phyloP scores from a whole-genome alignment of 2,113 vertebrate species.

The Phalacrocorax carbo region DNA sequence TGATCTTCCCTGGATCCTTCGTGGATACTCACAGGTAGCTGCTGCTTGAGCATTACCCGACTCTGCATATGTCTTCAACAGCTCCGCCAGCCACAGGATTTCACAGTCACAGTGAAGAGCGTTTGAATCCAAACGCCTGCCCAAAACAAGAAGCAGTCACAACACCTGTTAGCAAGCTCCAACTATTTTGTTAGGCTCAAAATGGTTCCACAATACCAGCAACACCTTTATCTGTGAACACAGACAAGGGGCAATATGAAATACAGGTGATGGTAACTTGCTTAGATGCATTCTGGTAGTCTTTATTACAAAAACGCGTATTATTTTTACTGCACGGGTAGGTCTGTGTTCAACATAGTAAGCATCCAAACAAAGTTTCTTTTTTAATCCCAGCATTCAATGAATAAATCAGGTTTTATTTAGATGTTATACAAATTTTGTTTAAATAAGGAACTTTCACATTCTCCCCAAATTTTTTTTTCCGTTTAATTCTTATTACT shows the following conservation, averaged over 20 bases:
- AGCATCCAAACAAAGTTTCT: not conserved
- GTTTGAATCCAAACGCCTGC: slow-evolving; percentile 94
- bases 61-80: slow-evolving; percentile 89
- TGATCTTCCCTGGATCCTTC: slow-evolving; percentile 90
- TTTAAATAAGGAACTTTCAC: not conserved
- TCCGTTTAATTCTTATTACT: not conserved
- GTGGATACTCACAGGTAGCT: slow-evolving; percentile 91
- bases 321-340: not conserved
- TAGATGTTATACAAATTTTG: not conserved
- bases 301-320: not conserved
- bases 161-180: not conserved
- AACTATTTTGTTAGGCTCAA: not conserved
- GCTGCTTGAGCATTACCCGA: slow-evolving; percentile 94
- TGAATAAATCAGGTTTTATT: not conserved
- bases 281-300: not conserved
- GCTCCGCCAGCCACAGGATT: slow-evolving; percentile 92
- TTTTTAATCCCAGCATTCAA: not conserved
- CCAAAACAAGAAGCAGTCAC: not conserved
- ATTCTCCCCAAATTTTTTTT: not conserved
- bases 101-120: slow-evolving; percentile 94
- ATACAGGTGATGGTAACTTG: not conserved
- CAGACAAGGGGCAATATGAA: not conserved
- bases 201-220: not conserved
- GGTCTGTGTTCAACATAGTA: not conserved
- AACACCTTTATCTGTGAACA: not conserved